These are phyloP conservation scores for Meteorus cinctellus DNA, from an alignment of 2,888 invertebrate genomes.

Conservation along the genomic window DNA sequence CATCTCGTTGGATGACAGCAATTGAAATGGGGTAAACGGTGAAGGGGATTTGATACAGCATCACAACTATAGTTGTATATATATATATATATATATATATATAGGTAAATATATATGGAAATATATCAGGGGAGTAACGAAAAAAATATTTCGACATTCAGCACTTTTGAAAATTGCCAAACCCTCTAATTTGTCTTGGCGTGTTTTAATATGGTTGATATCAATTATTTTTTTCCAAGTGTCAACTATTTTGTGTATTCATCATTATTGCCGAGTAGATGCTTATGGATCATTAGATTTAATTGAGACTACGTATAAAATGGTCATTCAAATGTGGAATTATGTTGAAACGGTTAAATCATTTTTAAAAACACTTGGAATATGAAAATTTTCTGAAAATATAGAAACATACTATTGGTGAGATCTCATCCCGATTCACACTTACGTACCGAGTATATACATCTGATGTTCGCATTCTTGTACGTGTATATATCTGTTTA, in stretches of 20 bases:
- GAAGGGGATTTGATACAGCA: slow-evolving; percentile 1
- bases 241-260: slow-evolving; percentile 50
- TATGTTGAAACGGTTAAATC: too few species aligned
- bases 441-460: neutral
- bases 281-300: too few species aligned
- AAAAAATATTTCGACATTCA: slow-evolving; percentile 47
- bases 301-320: too few species aligned
- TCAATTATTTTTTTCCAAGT: slow-evolving; percentile 52
- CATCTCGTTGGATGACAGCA: slow-evolving; percentile 35
- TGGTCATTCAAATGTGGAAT: too few species aligned
- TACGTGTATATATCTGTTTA: neutral
- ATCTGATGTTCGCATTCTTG: neutral
- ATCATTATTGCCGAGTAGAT: slow-evolving; percentile 41
- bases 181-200: slow-evolving; percentile 50
- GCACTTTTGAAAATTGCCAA: slow-evolving; percentile 55
- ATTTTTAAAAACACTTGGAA: too few species aligned
- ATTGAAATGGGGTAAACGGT: slow-evolving; percentile 9
- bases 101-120: neutral
- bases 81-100: neutral
- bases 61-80: neutral
- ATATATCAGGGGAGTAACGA: neutral
- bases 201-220: slow-evolving; percentile 20
- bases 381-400: slow-evolving; percentile 20
- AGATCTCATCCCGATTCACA: slow-evolving; percentile 29
- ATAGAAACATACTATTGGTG: slow-evolving; percentile 39